Evolutionary conservation across 2,888 invertebrate species (phyloP), one percentile per base, ranked within the genome.

Genomic region (Trachelus troglodyta): DNA sequence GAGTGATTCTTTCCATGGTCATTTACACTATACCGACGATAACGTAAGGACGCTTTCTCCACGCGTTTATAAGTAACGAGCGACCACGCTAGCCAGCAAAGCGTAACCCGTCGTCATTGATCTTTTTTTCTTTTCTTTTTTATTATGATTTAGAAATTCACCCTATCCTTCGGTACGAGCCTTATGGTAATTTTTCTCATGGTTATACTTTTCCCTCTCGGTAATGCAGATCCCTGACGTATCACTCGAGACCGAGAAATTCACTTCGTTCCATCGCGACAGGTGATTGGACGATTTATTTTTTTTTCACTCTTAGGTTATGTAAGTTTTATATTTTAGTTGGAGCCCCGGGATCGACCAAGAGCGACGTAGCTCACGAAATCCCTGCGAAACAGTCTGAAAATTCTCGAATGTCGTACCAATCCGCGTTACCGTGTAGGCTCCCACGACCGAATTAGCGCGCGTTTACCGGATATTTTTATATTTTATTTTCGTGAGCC

Each of bases 401-500:
- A 56, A 56, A 23, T 56, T 56, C 23, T 56, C 23, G 23, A 56
- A 15, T 56, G 9, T 56, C 56, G 56, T 56, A 56, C 56, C 56
- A 23, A 56, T 56, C 23, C 40, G 15, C 15, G 40, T 30, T 33
- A 33, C 12, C 71, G 31, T 71, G 9, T n/a, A 71, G 33, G 12
- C n/a, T 71, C 12, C 69, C 79, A 76, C 75, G 79, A 80, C 77
- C 78, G 79, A 81, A 79, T 81, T 81, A 78, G 74, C 78, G 78
- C 79, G 71, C 77, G 75, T 77, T 78, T 76, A 75, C 69, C 69
- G 77, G 77, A 82, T 81, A 81, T 82, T 82, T 81, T 79, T 56
- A 78, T 78, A 78, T 76, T 77, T 71, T 71, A 71, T 71, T 71
- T 71, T 71, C 71, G 71, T 71, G 31, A 4, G 56, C 56, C 23